Evolutionary conservation across 1,140 invertebrate genomes (phyloP).

Genomic region (Lepidurus couesii): DNA sequence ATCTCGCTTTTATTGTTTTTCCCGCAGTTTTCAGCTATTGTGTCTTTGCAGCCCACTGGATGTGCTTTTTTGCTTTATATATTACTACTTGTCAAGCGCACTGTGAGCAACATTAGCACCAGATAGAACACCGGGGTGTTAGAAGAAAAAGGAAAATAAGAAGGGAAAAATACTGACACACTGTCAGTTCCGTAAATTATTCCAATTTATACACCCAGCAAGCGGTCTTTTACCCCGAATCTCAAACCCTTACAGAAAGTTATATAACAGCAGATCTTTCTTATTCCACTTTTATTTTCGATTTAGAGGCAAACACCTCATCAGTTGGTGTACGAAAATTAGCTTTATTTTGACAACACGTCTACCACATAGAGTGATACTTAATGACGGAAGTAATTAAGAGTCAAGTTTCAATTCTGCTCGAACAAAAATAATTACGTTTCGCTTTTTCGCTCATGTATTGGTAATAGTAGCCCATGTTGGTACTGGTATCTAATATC

Average conservation of each 20-base stretch:
- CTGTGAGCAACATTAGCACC: background rate
- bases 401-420: background rate
- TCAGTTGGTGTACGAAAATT: background rate
- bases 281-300: too few relatives aligned
- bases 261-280: too few relatives aligned
- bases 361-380: background rate
- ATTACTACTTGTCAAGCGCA: constrained; percentile 2
- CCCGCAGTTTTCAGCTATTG: background rate
- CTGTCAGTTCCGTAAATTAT: constrained; percentile 11
- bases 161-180: background rate
- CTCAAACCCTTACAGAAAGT: too few relatives aligned
- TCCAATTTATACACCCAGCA: background rate
- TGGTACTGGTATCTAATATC: too few relatives aligned
- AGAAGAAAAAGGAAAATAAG: background rate
- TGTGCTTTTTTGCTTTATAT: background rate
- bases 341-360: background rate
- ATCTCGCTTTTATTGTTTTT: background rate
- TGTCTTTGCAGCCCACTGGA: background rate
- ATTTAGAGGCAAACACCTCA: too few relatives aligned
- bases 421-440: too few relatives aligned
- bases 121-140: background rate
- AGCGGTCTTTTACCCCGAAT: background rate
- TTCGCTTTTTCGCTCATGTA: too few relatives aligned
- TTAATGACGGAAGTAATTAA: background rate
- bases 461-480: too few relatives aligned